Conservation (phyloP, 35 echinoderm and acorn worm genomes). For the Heliocidaris tuberculata region DNA sequence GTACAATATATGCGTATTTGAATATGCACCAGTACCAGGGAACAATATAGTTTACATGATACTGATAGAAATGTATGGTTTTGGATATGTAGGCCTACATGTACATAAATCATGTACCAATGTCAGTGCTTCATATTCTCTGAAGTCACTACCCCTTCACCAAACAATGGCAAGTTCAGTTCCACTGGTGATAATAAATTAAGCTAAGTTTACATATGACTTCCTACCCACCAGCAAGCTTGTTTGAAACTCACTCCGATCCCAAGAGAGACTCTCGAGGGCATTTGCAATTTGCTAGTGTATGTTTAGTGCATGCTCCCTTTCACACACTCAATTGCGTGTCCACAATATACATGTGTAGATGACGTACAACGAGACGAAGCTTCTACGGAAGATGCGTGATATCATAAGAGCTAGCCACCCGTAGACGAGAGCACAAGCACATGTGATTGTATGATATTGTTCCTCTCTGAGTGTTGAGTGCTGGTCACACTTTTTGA, state of each 20-base stretch:
- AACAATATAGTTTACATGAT: not conserved
- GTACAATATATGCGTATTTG: too few relatives aligned
- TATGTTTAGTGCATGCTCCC: slow-evolving; percentile 9
- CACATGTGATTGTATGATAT: not conserved
- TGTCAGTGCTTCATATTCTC: not conserved
- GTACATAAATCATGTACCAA: not conserved
- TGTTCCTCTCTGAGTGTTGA: not conserved
- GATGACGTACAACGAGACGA: not conserved
- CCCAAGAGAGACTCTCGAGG: not conserved
- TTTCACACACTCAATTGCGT: not conserved
- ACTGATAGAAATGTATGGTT: not conserved
- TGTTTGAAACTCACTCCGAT: not conserved
- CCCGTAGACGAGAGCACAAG: not conserved
- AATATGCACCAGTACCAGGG: too few relatives aligned
- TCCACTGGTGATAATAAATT: not conserved
- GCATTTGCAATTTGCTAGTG: slow-evolving; percentile 1
- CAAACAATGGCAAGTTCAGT: not conserved
- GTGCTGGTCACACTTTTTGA: not conserved
- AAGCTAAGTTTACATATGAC: not conserved
- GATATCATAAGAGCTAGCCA: slow-evolving; percentile 4
- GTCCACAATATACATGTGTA: not conserved
- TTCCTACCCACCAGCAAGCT: not conserved
- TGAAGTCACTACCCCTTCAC: not conserved
- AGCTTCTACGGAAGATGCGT: not conserved
- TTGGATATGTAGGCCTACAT: not conserved